A percentile compares a stretch with the other conserved stretches of the same genome.
phyloP scores from a whole-genome alignment of 2,888 invertebrate genomes.

The Conomelus anceps region DNA sequence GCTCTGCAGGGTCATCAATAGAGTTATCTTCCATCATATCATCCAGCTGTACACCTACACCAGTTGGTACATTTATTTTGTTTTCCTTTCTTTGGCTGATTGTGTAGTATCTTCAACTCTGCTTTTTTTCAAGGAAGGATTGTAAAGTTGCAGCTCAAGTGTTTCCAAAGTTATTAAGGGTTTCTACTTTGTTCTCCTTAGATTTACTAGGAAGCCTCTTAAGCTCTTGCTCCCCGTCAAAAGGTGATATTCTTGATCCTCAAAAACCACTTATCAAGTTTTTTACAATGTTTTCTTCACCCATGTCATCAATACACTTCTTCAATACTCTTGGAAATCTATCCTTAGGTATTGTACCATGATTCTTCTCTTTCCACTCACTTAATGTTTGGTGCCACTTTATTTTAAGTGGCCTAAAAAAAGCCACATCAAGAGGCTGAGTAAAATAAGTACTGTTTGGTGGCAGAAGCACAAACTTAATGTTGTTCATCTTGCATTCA shows the following conservation, averaged over 20 bases:
- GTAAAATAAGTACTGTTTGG: constrained; percentile 37
- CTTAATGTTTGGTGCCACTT: constrained; percentile 31
- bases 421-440: constrained; percentile 37
- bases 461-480: constrained; percentile 38
- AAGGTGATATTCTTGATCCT: constrained; percentile 23
- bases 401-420: constrained; percentile 36
- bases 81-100: too few relatives aligned
- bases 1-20: constrained; percentile 1
- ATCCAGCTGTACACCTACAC: constrained; percentile 3
- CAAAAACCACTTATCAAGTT: constrained; percentile 20
- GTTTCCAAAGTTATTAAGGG: not conserved
- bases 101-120: too few relatives aligned
- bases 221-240: constrained; percentile 18
- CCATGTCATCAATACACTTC: constrained; percentile 9
- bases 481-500: constrained; percentile 32
- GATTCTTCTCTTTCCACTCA: constrained; percentile 17
- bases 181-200: not conserved
- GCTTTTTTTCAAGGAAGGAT: not conserved
- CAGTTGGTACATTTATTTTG: not conserved
- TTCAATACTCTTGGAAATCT: constrained; percentile 19
- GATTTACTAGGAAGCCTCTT: not conserved
- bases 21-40: not conserved
- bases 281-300: constrained; percentile 9
- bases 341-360: constrained; percentile 18
- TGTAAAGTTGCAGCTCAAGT: constrained; percentile 3